Base-by-base conservation (phyloP, 35 echinoderm and acorn worm genomes). In the Chiridota heheva region DNA sequence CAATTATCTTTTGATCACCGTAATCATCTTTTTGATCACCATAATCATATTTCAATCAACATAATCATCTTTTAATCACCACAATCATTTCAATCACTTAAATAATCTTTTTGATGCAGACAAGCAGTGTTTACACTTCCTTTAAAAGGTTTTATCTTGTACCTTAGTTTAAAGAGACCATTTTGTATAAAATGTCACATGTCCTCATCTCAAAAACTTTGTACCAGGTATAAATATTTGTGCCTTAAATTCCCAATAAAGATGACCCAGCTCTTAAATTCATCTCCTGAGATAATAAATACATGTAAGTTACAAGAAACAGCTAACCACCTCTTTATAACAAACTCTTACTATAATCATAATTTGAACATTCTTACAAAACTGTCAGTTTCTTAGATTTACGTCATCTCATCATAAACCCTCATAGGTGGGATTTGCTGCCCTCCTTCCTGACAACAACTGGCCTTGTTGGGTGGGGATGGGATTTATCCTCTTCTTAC, bases 391-490 rank as follows among this genome's bases (percentile, higher is more conserved):
- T 22, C 22, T 53, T 13, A 13, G 10, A 53, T 22, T 53, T 10
- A 53, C 10, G 48, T 53, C 10, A 8, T 7, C 41, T 72, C n/a
- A 39, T 78, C 46, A 78, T 40, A 78, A 62, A 18, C 75, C 75
- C 62, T 78, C 75, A 27, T 78, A 78, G 47, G 75, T 78, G 33
- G 75, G 75, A 38, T 78, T 78, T 60, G 51, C 75, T 26, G 75
- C 33, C 10, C 53, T 58, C 7, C 75, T 36, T 30, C 75, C 75
- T 5, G 75, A 78, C 32, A 49, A 29, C 10, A 78, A 37, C n/a
- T 42, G 75, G n/a, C n/a, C n/a, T 35, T 78, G 75, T 30, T 78
- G 75, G 24, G 49, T 36, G 28, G 58, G 75, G 34, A 20, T 42
- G 58, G 40, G 51, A 12, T 29, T 59, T 2, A 28, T 22, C 17